Percentiles rank a stretch among this genome's conserved stretches.
Conservation (phyloP, 2,113 vertebrate species). For the Megatriorchis doriae region DNA sequence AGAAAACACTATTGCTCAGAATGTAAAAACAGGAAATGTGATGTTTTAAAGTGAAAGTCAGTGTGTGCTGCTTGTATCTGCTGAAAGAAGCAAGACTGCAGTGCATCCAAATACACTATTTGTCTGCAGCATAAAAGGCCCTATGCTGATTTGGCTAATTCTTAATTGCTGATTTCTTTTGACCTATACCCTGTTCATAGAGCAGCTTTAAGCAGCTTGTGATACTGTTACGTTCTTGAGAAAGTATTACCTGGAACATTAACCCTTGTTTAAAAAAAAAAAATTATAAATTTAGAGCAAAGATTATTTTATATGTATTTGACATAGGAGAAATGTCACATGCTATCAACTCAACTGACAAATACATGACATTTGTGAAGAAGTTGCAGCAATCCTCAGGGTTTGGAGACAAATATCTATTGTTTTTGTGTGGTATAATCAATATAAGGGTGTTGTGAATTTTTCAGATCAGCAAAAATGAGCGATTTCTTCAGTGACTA, state of each 20-base stretch:
- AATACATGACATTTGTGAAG: neutral
- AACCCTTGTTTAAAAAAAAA: neutral
- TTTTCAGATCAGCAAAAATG: slow-evolving; percentile 50
- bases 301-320: neutral
- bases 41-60: neutral
- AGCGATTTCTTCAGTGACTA: slow-evolving; percentile 22
- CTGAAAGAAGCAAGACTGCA: neutral
- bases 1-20: neutral
- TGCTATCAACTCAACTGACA: neutral
- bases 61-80: neutral
- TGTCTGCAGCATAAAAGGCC: neutral
- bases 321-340: neutral
- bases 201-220: neutral
- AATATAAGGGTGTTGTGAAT: slow-evolving; percentile 30
- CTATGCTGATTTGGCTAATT: neutral
- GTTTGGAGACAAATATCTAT: neutral
- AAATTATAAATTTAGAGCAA: neutral
- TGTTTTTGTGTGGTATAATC: neutral
- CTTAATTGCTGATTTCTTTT: neutral
- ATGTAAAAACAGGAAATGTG: neutral
- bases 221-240: neutral
- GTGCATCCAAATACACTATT: neutral
- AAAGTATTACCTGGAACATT: neutral
- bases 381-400: neutral
- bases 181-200: neutral